phyloP scores from a whole-genome alignment of 2,888 invertebrate genomes.

The Caenorhabditis sulstoni region DNA sequence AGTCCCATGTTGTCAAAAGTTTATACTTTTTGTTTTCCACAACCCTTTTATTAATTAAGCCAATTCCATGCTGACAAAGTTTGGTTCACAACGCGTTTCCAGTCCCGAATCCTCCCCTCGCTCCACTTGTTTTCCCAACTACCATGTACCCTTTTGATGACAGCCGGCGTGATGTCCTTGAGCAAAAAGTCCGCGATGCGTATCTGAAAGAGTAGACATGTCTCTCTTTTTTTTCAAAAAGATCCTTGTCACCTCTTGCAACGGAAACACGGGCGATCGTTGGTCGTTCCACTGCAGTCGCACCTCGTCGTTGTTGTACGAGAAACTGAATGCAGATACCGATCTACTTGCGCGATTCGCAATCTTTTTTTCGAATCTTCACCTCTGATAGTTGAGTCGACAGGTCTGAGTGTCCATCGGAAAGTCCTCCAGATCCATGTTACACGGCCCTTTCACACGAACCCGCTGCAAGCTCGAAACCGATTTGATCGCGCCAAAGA shows the following conservation, averaged over 20 bases:
- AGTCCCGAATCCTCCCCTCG: neutral
- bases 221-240: neutral
- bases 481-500: no score
- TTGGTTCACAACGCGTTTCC: neutral
- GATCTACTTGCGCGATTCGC: no score
- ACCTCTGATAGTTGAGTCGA: slow-evolving; percentile 71
- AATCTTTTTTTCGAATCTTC: no score
- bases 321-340: slow-evolving; percentile 64
- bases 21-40: no score
- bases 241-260: slow-evolving; percentile 50
- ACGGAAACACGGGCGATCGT: slow-evolving; percentile 64
- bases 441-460: slow-evolving; percentile 72
- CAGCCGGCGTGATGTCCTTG: slow-evolving; percentile 58
- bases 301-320: slow-evolving; percentile 68
- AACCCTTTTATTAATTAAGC: no score
- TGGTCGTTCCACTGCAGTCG: slow-evolving; percentile 67
- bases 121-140: neutral
- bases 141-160: slow-evolving; percentile 54
- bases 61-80: no score
- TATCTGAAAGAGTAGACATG: slow-evolving; percentile 32
- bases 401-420: slow-evolving; percentile 74
- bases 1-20: no score
- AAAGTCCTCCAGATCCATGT: slow-evolving; percentile 73
- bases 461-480: slow-evolving; percentile 59
- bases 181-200: slow-evolving; percentile 67